Conservation (phyloP, 1,140 invertebrate species). For the Mylabris phalerata region DNA sequence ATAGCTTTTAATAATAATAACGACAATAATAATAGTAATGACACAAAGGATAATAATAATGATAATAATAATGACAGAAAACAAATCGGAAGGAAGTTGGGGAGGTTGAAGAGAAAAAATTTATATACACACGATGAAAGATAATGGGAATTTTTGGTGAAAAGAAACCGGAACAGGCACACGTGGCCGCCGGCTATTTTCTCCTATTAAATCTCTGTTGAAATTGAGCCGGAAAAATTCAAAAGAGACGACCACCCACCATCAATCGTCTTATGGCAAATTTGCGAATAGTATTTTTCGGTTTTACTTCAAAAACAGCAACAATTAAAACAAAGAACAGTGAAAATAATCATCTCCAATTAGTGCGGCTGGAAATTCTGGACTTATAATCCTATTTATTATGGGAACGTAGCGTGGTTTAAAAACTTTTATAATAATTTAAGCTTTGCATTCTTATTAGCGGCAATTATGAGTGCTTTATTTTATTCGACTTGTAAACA, state of each 20-base stretch:
- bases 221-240: too few relatives aligned
- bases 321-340: constrained; percentile 29
- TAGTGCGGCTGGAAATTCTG: constrained; percentile 29
- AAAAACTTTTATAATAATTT: constrained; percentile 33
- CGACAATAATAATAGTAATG: constrained; percentile 5
- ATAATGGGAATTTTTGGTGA: constrained; percentile 7
- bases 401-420: constrained; percentile 29
- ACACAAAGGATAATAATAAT: too few relatives aligned
- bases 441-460: constrained; percentile 33
- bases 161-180: constrained; percentile 13
- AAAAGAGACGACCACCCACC: too few relatives aligned
- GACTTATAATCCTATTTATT: constrained; percentile 27
- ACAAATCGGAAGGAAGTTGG: constrained; percentile 15
- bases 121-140: not conserved
- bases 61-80: not conserved
- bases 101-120: too few relatives aligned
- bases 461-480: constrained; percentile 30
- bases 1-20: constrained; percentile 4
- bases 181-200: constrained; percentile 6
- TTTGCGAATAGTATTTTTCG: too few relatives aligned
- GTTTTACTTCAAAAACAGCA: too few relatives aligned
- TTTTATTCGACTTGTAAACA: constrained; percentile 14
- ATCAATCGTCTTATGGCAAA: too few relatives aligned
- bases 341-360: constrained; percentile 33
- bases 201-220: not conserved